A percentile compares a stretch with the other conserved stretches of the same genome.
phyloP scores from a whole-genome alignment of 2,113 vertebrate genomes.

The Dolichallabes microphthalmus region DNA sequence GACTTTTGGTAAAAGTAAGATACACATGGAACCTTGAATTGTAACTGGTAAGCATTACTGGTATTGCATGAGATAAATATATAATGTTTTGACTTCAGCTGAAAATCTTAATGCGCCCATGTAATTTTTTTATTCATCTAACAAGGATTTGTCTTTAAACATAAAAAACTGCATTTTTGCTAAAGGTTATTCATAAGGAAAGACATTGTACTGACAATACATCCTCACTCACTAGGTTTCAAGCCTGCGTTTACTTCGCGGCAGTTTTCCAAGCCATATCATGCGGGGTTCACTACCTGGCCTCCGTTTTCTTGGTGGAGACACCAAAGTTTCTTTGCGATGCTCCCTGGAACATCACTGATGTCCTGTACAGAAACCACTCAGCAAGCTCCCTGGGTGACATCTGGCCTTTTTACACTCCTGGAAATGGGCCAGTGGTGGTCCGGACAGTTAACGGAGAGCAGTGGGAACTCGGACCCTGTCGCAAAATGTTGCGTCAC shows the following conservation, averaged over 20 bases:
- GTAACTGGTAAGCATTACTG: not conserved
- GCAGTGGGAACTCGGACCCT: constrained; percentile 86
- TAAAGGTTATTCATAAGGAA: not conserved
- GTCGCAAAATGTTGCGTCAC: constrained; percentile 72
- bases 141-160: not conserved
- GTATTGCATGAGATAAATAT: not conserved
- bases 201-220: not conserved
- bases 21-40: not conserved
- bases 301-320: constrained; percentile 87
- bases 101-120: not conserved
- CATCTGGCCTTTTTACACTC: constrained; percentile 71
- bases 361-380: constrained; percentile 74
- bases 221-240: constrained; percentile 75
- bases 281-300: constrained; percentile 91
- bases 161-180: not conserved
- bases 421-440: constrained; percentile 68
- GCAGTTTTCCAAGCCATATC: constrained; percentile 85
- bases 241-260: constrained; percentile 86
- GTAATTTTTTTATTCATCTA: too few relatives aligned
- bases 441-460: constrained; percentile 76
- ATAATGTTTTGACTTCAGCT: not conserved
- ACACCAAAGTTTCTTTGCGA: constrained; percentile 82
- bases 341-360: constrained; percentile 77
- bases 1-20: not conserved
- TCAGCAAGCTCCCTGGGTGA: constrained; percentile 71